Base-by-base conservation (phyloP, 92 coral and sea anemone species). In the Bergia sp. region DNA sequence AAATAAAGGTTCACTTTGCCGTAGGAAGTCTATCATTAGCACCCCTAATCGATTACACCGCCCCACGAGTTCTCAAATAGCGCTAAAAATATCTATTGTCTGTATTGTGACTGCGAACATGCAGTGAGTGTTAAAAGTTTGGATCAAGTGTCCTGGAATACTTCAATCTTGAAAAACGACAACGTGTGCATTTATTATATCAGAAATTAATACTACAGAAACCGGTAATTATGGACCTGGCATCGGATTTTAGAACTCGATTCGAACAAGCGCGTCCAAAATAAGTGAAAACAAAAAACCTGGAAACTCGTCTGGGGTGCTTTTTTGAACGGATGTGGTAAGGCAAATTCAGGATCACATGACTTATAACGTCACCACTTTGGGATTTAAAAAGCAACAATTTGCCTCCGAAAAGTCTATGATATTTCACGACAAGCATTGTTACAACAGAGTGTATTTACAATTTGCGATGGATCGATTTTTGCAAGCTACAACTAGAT, bases 41-140 rank as follows among this genome's bases (percentile, higher is more conserved):
- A 40, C 55, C 80, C 80, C 80, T 76, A 76, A 76, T 76, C 80
- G 55, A 41, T 76, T 76, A 76, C 38, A 77, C 61, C 61, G 81
- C 58, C 81, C 81, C 81, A 76, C 43, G 81, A 77, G 61, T 44
- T 15, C 58, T 77, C 0, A 77, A 77, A 77, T 43, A 77, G 50
- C 80, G 40, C 80, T 76, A 37, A 76, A 73, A 76, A 76, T 76
- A 76, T 76, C 20, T 76, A 76, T 11, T 18, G 20, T 7, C 53
- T 3, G 20, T 76, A 15, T 76, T 76, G 55, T 76, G 81, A 77
- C 81, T 77, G 61, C 58, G 36, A 77, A 77, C 81, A 77, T 72
- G 39, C 76, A 67, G 80, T 76, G 55, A 76, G 57, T 36, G 81
- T 77, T 18, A 43, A 43, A 77, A 37, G 37, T 72, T 72, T 72